Base-by-base conservation (phyloP, 2,888 invertebrate species). In the Entomobrya proxima region DNA sequence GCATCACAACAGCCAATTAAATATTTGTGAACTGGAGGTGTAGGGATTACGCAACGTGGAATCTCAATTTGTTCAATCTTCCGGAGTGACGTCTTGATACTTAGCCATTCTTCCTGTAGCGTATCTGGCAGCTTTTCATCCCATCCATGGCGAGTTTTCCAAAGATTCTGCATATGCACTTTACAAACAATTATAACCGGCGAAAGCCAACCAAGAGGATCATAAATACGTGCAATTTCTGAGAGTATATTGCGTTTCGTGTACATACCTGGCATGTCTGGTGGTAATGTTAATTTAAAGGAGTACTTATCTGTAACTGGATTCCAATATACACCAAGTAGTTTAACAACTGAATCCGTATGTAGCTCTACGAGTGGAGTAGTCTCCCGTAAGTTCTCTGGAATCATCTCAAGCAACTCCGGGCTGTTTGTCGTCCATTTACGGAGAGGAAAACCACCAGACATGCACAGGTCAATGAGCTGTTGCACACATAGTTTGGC, bases 181-280 rank as follows among this genome's bases (percentile, higher is more conserved):
- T n/a, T n/a, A n/a, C n/a, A n/a, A n/a, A n/a, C n/a, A n/a, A n/a
- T n/a, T n/a, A n/a, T n/a, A n/a, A 7, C 44, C 44, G 44, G 44
- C 9, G 44, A 7, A 11, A 40, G 44, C 44, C 44, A 40, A 15
- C 44, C 44, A 7, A 40, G 15, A 11, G 44, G 44, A 40, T 40
- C 44, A 15, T 40, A 40, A 15, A 40, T 40, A 7, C 15, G 7
- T 40, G 44, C 44, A 15, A 40, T 40, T 40, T 40, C 44, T 11
- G 44, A 40, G 44, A 40, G 7, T 13, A 91, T 83, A 21, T 67
- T 81, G 11, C 90, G 83, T 85, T 91, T 90, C 0, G 90, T 90
- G 15, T 35, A 37, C n/a, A 3, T 35, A 9, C 67, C 37, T 24
- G 40, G 67, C 37, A 44, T 69, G 67, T 40, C 40, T 44, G 67